Evolutionary conservation across 2,113 vertebrate species (phyloP).

Genomic region (Megaptera novaeangliae): DNA sequence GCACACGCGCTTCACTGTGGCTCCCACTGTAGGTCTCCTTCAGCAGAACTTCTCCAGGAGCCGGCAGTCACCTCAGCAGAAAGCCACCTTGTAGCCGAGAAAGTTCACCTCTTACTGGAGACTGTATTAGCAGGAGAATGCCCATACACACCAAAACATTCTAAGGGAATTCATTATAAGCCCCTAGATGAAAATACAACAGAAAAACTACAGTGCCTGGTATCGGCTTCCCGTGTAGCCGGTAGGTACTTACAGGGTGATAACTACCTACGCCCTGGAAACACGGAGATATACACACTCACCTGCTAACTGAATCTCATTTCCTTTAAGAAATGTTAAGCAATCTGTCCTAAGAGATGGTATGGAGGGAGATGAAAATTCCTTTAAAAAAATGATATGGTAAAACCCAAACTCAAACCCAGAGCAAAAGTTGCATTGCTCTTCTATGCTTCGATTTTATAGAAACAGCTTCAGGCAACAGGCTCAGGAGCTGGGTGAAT

Average conservation of each 20-base stretch:
- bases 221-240: not conserved
- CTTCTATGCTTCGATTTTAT: not conserved
- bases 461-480: not conserved
- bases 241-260: not conserved
- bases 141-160: not conserved
- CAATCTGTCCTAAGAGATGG: conserved; percentile 17
- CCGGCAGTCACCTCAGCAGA: not conserved
- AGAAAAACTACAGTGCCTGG: not conserved
- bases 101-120: not conserved
- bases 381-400: not conserved
- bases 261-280: not conserved
- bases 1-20: not conserved
- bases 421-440: not conserved
- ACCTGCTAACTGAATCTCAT: not conserved
- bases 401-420: conserved; percentile 8
- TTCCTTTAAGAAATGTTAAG: conserved; percentile 28
- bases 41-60: not conserved
- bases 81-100: not conserved
- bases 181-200: not conserved
- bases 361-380: conserved; percentile 27
- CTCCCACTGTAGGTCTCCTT: not conserved
- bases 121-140: not conserved
- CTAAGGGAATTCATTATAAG: not conserved
- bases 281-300: rapidly evolving
- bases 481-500: not conserved